phyloP scores from a whole-genome alignment of 2,113 vertebrate genomes.

The mouse (Mus musculus) region GRCm39 chrX:56813501-56814000 shows the following conservation, averaged over 20 bases:
- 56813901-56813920: constrained; percentile 64
- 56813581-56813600: constrained; percentile 8
- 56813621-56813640: constrained; percentile 65
- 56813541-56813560: constrained; percentile 44
- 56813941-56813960: constrained; percentile 65
- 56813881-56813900: constrained; percentile 57
- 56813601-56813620: constrained; percentile 42
- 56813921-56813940: constrained; percentile 69
- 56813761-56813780: constrained; percentile 77
- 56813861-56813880: constrained; percentile 31
- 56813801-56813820: constrained; percentile 46
- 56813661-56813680: constrained; percentile 65
- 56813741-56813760: constrained; percentile 74
- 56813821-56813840: constrained; percentile 65
- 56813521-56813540: constrained; percentile 20
- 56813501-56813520: constrained; percentile 33
- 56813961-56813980: constrained; percentile 86
- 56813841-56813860: constrained; percentile 71
- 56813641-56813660: constrained; percentile 46
- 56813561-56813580: not conserved
- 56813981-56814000: constrained; percentile 77
- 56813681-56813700: not conserved
- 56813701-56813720: constrained; percentile 52
- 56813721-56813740: constrained; percentile 72
- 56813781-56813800: constrained; percentile 67